Evolutionary conservation across 2,113 vertebrate species (phyloP), one percentile per base, ranked within the genome.

Genomic region (Anguilla japonica): DNA sequence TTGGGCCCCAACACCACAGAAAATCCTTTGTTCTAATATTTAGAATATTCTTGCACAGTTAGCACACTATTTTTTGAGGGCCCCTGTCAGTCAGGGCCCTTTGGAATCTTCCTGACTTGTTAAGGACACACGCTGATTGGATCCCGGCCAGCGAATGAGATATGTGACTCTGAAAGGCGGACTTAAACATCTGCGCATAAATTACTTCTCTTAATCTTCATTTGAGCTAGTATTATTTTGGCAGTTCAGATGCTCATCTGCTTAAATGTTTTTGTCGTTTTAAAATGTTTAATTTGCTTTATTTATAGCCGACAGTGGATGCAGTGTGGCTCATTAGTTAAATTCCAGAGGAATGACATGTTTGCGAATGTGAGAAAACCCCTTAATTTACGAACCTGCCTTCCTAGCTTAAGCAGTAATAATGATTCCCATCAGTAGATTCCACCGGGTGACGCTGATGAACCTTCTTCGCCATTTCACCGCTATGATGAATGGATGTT

Each of bases 171-270:
- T 29, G 82, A 53, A 56, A 67, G 78, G 79, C 53, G 5, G 29
- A 79, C 29, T 80, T 75, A 89, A 83, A 89, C 88, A 90, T 89
- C 88, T 91, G 91, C 67, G 81, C 79, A 34, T 75, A 88, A 79
- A 90, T 75, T 34, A 41, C 46, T 43, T 79, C 46, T n/a, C 46
- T 87, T 82, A 85, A 88, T 88, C 81, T 41, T 53, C 46, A 11
- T 60, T 50, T 83, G 41, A 5, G 41, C 4, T 34, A 29, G 34
- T 34, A 34, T 34, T 34, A 34, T 34, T 78, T 79, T 75, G 20
- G 29, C 14, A 22, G n/a, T 86, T 83, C 39, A 79, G 84, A 86
- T 53, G 81, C 79, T 40, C 5, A 41, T 87, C 85, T 83, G 50
- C 87, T 91, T 88, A 84, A 84, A 82, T 26, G 3, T 18, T 85